phyloP scores from a whole-genome alignment of 1,140 invertebrate species.

The Trichogramma pretiosum region DNA sequence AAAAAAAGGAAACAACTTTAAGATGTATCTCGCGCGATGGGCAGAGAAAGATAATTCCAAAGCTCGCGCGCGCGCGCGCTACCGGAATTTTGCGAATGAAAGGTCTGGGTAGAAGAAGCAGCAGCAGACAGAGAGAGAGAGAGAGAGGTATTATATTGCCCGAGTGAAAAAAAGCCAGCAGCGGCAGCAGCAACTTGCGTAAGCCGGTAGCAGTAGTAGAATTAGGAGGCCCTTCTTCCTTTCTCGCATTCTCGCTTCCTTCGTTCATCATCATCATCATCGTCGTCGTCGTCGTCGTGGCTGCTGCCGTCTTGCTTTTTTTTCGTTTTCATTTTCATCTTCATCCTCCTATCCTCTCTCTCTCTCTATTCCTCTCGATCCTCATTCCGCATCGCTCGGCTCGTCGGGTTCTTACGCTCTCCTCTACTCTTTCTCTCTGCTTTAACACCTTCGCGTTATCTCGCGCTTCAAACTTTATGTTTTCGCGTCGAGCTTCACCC shows the following conservation, averaged over 20 bases:
- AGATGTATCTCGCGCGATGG: constrained; percentile 5
- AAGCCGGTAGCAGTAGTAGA: constrained; percentile 36
- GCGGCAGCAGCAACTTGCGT: constrained; percentile 28
- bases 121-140: constrained; percentile 2
- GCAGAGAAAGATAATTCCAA: constrained; percentile 11
- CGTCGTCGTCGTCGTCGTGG: constrained; percentile 1
- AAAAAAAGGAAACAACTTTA: constrained; percentile 8
- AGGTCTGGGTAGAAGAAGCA: constrained; percentile 20
- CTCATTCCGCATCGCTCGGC: constrained; percentile 4
- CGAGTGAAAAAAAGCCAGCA: too few species aligned
- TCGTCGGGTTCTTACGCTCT: background rate
- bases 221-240: constrained; percentile 31
- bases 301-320: constrained; percentile 13
- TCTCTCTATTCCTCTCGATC: background rate
- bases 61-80: constrained; percentile 7
- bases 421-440: background rate
- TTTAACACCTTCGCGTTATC: too few species aligned
- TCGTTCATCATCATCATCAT: constrained; percentile 12
- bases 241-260: constrained; percentile 20
- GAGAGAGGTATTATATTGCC: constrained; percentile 1
- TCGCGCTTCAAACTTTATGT: too few species aligned
- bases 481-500: too few species aligned
- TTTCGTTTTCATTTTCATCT: constrained; percentile 19
- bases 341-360: constrained; percentile 17
- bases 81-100: constrained; percentile 24